These are phyloP conservation scores for Rhagonycha lutea DNA, from an alignment of 2,888 invertebrate genomes.

Conservation along the genomic window DNA sequence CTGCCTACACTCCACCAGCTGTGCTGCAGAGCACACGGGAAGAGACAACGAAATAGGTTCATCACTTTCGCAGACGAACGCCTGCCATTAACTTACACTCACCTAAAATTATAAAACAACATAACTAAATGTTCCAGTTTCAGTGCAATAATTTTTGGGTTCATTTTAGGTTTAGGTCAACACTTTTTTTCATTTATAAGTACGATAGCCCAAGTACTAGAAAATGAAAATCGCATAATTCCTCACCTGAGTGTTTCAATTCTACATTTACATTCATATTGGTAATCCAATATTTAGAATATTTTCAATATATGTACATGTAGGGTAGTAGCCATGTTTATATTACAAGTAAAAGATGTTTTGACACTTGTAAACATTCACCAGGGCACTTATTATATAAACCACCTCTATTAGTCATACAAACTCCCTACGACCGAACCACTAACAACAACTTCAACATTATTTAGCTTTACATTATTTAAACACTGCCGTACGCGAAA, in stretches of 20 bases:
- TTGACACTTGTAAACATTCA: conserved; percentile 24
- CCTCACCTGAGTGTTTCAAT: conserved; percentile 52
- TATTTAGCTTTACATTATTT: not conserved
- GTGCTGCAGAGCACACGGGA: conserved; percentile 64
- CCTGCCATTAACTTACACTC: conserved; percentile 34
- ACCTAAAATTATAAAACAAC: conserved; percentile 6
- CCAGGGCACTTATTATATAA: not conserved
- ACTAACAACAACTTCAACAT: not conserved
- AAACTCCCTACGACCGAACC: not conserved
- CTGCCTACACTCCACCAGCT: conserved; percentile 55
- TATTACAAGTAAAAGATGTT: conserved; percentile 23
- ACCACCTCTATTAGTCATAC: not conserved
- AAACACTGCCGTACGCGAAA: conserved; percentile 3
- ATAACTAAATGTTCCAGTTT: not conserved
- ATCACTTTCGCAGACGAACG: conserved; percentile 63
- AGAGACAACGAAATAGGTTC: conserved; percentile 63
- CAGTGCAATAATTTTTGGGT: not conserved
- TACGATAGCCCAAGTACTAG: not conserved
- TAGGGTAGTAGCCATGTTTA: conserved; percentile 54
- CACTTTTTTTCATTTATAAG: not conserved
- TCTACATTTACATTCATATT: conserved; percentile 50
- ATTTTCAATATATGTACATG: conserved; percentile 31
- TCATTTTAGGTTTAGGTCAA: not conserved
- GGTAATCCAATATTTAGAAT: conserved; percentile 28
- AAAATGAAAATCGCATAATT: conserved; percentile 5